Evolutionary conservation across 1,140 invertebrate genomes (phyloP), one percentile per base, ranked within the genome.

Genomic region (Drosophila fuyamai): DNA sequence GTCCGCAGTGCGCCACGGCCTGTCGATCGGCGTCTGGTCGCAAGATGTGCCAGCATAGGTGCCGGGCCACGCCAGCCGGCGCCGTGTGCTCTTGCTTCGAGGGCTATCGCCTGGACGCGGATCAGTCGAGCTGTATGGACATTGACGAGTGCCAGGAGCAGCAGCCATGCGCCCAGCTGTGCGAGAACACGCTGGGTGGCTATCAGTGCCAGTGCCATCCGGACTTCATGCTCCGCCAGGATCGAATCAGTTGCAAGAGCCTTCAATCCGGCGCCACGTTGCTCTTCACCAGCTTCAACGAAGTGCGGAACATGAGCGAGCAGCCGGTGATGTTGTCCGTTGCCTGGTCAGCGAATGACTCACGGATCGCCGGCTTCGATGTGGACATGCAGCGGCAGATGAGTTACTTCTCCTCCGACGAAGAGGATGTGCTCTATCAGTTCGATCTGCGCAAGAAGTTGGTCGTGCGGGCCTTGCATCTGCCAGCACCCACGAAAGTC

Each of bases 91-190:
- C 94, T 14, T 98, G 98, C 92, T 93, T 94, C 13, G 92, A 95
- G 1, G 97, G 96, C 1, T 99, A 96, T 89, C 93, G 94, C 1
- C 93, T 97, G 16, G 78, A 80, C 10, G 35, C 81, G 1, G 94
- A 95, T 58, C 86, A 86, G 1, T 91, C 90, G 38, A 89, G 93
- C 7, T 95, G 94, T 67, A 54, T 90, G 55, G 96, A 97, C 92
- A 93, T 95, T 5, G 94, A 97, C 91, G 96, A 97, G 92, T 97
- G 97, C 86, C 82, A 92, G 72, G 90, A 94, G 48, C 54, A 58
- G 27, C 95, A 94, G 48, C 93, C 95, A 4, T 98, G 97, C 92
- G 95, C 96, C 60, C 97, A 98, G 92, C 77, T 94, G 3, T 98
- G 97, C 92, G 93, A 92, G 70, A 97, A 97, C 92, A 94, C 94